Evolutionary conservation across 2,888 invertebrate genomes (phyloP), one percentile per base, ranked within the genome.

Genomic region (Imbricaverruca yamaguchii): DNA sequence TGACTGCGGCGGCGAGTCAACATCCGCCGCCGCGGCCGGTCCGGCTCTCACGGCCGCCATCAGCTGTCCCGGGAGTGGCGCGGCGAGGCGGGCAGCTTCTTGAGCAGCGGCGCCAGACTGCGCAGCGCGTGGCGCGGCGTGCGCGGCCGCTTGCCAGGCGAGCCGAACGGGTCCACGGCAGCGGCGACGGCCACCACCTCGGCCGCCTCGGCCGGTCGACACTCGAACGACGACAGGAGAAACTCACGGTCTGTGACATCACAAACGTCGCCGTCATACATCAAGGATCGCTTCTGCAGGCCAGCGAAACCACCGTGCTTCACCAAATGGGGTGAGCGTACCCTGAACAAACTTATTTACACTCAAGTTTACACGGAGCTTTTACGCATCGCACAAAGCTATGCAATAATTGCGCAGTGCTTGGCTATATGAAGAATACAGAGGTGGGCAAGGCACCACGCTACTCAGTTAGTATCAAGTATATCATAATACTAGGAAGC

Each of bases 1-100:
- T 23, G 23, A 10, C 0, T 23, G 9, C 23, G 9, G 23, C 23
- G 23, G 23, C n/a, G 65, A 0, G 65, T 12, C 23, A 10, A n/a
- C n/a, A 7, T 0, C 10, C 18, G 23, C 23, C 65, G n/a, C 65
- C 9, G 23, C 65, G 65, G 9, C 53, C 74, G 18, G 53, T 39
- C 74, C 74, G 15, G 74, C 18, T 59, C 39, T 59, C 39, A 10
- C 39, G 39, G 53, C 74, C 74, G 74, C 53, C 74, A 23, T 74
- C 74, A 74, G 53, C 74, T 74, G 74, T 74, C 74, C 18, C 25
- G 25, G 53, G 18, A 39, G 53, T 74, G 74, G 18, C 74, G 74
- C 74, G 74, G 74, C 74, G 74, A 74, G 53, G 74, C 74, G 15
- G 74, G 74, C 53, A 74, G 74, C 53, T 74, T 74, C 53, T 74